Evolutionary conservation across 2,888 invertebrate species (phyloP).

Genomic region (Drosophila meridiana): DNA sequence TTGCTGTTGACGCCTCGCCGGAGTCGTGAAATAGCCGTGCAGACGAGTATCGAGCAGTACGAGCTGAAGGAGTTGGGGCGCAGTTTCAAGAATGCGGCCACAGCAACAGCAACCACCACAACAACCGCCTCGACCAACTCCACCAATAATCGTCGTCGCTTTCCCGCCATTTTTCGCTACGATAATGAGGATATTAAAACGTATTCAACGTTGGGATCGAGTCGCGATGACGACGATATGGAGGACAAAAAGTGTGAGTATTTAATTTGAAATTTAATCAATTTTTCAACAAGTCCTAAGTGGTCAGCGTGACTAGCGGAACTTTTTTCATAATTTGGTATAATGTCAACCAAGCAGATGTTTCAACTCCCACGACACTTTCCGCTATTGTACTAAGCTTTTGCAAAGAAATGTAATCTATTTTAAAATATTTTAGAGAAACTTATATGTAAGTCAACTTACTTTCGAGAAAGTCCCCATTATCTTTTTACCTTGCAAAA

Average conservation of each 20-base stretch:
- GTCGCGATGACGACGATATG: conserved; percentile 81
- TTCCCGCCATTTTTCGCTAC: conserved; percentile 67
- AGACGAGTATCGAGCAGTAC: conserved; percentile 82
- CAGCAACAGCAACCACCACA: conserved; percentile 59
- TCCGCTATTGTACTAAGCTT: background rate
- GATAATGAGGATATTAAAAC: conserved; percentile 83
- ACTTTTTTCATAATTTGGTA: background rate
- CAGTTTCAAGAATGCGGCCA: conserved; percentile 73
- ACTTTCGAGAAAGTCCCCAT: background rate
- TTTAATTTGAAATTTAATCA: background rate
- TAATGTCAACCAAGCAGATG: background rate
- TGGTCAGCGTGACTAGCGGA: background rate
- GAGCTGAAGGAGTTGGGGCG: conserved; percentile 76
- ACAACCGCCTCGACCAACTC: conserved; percentile 71
- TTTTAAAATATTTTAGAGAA: background rate
- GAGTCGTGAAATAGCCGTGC: conserved; percentile 82
- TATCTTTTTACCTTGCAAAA: background rate
- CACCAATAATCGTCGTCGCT: conserved; percentile 47
- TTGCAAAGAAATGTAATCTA: background rate
- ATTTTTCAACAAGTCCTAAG: background rate
- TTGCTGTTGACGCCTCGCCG: conserved; percentile 43
- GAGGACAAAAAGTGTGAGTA: conserved; percentile 79
- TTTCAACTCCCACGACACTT: background rate
- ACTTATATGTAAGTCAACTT: background rate
- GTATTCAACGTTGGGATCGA: conserved; percentile 82